These are phyloP conservation scores for Bos javanicus DNA, from an alignment of 2,113 vertebrate species.

Conservation along the genomic window DNA sequence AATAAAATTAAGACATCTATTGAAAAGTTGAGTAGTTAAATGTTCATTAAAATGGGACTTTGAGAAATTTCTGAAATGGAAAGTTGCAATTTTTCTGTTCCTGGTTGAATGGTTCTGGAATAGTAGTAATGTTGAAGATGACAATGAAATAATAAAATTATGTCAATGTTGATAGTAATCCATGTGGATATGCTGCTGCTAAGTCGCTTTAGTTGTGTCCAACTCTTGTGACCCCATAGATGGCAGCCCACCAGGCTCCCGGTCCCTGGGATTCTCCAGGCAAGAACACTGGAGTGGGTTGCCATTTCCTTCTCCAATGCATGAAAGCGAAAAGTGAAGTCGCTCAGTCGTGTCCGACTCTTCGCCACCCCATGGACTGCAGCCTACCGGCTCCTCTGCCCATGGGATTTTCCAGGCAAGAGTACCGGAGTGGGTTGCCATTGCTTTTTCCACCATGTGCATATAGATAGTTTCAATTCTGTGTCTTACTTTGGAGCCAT, in stretches of 20 bases:
- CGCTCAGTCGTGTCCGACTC: too few species aligned
- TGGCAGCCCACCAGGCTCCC: too few species aligned
- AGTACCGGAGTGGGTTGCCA: too few species aligned
- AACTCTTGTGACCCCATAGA: too few species aligned
- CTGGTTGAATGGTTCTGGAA: not conserved
- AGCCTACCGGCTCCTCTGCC: too few species aligned
- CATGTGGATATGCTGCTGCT: not conserved
- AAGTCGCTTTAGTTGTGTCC: too few species aligned
- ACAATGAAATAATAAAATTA: not conserved
- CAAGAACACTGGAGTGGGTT: too few species aligned
- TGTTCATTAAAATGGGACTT: not conserved
- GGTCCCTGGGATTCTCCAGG: too few species aligned
- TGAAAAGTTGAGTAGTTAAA: not conserved
- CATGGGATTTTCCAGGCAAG: too few species aligned
- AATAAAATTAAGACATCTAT: not conserved
- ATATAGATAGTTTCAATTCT: not conserved
- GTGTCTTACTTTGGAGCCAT: not conserved
- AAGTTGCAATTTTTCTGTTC: conserved; percentile 14
- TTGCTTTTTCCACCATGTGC: not conserved
- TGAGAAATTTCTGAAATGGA: not conserved
- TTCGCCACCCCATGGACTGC: too few species aligned
- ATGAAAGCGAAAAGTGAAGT: too few species aligned
- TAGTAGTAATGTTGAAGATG: not conserved
- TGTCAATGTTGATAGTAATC: not conserved
- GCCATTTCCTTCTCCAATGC: too few species aligned